Evolutionary conservation across 1,140 invertebrate species (phyloP).

Genomic region (Pachyrhynchus sulphureomaculatus): DNA sequence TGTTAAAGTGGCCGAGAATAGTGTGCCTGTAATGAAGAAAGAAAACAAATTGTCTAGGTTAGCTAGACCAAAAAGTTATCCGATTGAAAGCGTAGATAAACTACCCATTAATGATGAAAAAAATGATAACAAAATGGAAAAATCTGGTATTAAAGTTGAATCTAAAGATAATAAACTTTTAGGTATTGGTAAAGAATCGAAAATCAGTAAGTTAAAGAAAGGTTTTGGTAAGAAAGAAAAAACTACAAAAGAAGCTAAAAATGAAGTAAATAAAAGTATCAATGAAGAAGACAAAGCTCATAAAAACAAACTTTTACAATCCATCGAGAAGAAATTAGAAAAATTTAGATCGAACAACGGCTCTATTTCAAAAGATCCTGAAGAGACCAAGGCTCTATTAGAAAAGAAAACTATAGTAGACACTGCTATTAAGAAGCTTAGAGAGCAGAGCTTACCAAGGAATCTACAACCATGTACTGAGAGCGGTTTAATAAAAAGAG

Average conservation of each 20-base stretch:
- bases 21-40: slow-evolving; percentile 43
- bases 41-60: slow-evolving; percentile 57
- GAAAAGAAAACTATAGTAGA: slow-evolving; percentile 53
- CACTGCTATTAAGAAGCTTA: slow-evolving; percentile 56
- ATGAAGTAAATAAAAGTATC: slow-evolving; percentile 52
- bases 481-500: slow-evolving; percentile 64
- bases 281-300: slow-evolving; percentile 46
- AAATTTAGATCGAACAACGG: slow-evolving; percentile 57
- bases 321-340: slow-evolving; percentile 68
- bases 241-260: slow-evolving; percentile 53
- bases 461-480: slow-evolving; percentile 54
- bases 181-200: slow-evolving; percentile 52
- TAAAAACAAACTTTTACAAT: slow-evolving; percentile 61
- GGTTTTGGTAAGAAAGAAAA: slow-evolving; percentile 49
- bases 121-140: background rate
- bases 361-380: slow-evolving; percentile 52
- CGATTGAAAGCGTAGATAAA: slow-evolving; percentile 46
- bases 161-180: slow-evolving; percentile 2
- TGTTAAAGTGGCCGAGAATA: slow-evolving; percentile 33
- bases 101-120: background rate
- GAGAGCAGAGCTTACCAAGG: slow-evolving; percentile 66
- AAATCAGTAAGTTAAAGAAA: slow-evolving; percentile 53
- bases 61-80: slow-evolving; percentile 59
- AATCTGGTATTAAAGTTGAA: background rate
- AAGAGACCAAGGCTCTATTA: slow-evolving; percentile 49